Conservation (phyloP, 2,113 vertebrate species). For the Gorilla gorilla region DNA sequence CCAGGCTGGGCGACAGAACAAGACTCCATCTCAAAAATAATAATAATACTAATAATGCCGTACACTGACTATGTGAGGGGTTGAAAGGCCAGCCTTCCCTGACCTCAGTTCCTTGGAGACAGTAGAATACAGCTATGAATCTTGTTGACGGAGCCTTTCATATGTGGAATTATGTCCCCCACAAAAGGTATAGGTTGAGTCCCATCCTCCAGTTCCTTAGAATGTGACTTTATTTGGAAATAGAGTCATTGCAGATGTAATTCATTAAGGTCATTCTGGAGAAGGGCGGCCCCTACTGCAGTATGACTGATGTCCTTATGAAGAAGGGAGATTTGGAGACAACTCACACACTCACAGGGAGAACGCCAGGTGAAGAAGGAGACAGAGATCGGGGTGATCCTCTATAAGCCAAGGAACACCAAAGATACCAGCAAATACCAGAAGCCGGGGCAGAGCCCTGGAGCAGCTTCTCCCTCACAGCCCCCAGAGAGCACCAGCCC, state of each 20-base stretch:
- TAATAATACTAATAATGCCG: neutral
- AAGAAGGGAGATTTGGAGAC: neutral
- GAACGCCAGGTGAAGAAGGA: neutral
- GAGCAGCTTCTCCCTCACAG: neutral
- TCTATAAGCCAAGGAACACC: neutral
- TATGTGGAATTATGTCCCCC: neutral
- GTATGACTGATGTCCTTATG: neutral
- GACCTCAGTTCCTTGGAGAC: neutral
- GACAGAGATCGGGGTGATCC: neutral
- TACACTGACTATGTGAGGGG: neutral
- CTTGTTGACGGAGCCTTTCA: neutral
- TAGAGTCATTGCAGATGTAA: neutral
- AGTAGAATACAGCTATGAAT: neutral
- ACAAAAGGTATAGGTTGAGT: neutral
- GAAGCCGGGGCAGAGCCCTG: neutral
- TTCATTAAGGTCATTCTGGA: neutral
- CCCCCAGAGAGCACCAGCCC: neutral
- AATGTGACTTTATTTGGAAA: neutral
- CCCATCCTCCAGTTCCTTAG: neutral
- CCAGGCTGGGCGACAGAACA: neutral
- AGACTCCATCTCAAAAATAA: too few relatives aligned
- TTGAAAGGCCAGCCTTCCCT: neutral
- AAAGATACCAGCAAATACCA: neutral
- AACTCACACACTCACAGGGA: too few relatives aligned
- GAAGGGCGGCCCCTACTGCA: neutral